phyloP scores from a whole-genome alignment of 2,797 vertebrate genomes.

The Smutsia temminckii region DNA sequence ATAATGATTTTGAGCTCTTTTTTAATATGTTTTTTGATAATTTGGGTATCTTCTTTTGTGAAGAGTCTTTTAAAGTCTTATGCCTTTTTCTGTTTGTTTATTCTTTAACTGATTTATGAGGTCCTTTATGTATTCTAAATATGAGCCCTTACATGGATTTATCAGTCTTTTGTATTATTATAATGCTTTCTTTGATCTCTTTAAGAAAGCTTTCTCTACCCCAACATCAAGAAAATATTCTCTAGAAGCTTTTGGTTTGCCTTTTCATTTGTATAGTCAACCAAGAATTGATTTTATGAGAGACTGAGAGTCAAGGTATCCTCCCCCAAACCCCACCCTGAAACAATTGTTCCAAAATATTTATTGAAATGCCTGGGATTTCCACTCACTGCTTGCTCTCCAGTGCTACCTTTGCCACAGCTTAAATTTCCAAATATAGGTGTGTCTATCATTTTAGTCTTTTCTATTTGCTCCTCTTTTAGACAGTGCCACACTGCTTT shows the following conservation, averaged over 20 bases:
- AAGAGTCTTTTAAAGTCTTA: not conserved
- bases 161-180: not conserved
- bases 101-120: not conserved
- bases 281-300: not conserved
- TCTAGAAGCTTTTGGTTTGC: not conserved
- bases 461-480: not conserved
- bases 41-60: not conserved
- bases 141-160: not conserved
- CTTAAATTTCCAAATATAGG: not conserved
- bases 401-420: not conserved
- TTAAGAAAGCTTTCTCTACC: not conserved
- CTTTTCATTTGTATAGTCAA: not conserved
- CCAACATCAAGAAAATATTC: not conserved
- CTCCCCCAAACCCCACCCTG: not conserved
- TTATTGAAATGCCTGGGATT: not conserved
- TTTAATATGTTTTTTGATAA: not conserved
- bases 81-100: not conserved
- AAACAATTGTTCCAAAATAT: not conserved
- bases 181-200: not conserved
- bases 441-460: not conserved
- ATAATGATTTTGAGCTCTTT: not conserved
- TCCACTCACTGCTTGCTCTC: not conserved
- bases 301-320: not conserved
- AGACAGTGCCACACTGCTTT: not conserved
- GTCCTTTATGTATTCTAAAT: not conserved